phyloP scores from a whole-genome alignment of 2,797 vertebrate species.

The Tympanoctomys barrerae region DNA sequence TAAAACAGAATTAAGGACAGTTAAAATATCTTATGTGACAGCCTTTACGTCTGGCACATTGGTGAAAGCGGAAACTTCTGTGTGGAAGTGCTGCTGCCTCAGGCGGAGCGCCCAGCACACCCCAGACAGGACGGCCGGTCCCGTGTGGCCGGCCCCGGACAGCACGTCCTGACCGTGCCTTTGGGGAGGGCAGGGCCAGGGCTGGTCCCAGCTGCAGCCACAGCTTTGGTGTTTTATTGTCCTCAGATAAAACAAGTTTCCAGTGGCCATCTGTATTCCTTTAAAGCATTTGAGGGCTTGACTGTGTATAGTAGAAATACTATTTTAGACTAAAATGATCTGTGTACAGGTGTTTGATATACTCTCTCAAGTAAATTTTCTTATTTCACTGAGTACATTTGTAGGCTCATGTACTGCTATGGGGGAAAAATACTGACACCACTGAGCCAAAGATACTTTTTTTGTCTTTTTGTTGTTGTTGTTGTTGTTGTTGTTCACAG shows the following conservation, averaged over 20 bases:
- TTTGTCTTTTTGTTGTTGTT: constrained; percentile 62
- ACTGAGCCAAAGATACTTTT: neutral
- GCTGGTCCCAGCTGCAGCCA: neutral
- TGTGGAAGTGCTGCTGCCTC: constrained; percentile 24
- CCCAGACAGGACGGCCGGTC: neutral
- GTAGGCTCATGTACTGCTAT: constrained; percentile 65
- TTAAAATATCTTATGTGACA: too few species aligned
- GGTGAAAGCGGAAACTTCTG: constrained; percentile 40
- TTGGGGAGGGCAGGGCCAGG: neutral
- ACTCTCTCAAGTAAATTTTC: constrained; percentile 63
- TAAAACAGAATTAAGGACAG: too few species aligned
- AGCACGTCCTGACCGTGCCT: neutral
- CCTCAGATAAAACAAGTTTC: neutral
- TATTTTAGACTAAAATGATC: constrained; percentile 64
- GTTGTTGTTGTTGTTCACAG: constrained; percentile 9
- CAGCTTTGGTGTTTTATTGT: neutral
- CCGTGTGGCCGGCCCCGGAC: neutral
- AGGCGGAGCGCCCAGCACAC: constrained; percentile 18
- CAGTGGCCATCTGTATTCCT: constrained; percentile 57
- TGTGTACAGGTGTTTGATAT: constrained; percentile 70
- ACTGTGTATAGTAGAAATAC: constrained; percentile 69
- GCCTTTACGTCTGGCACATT: too few species aligned
- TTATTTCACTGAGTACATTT: constrained; percentile 60
- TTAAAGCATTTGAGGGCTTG: constrained; percentile 69
- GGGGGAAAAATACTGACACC: constrained; percentile 25